A percentile compares a stretch with the other conserved stretches of the same genome.
These are phyloP conservation scores for Hermodice carunculata DNA, from an alignment of 2,888 invertebrate genomes.

Conservation along the genomic window DNA sequence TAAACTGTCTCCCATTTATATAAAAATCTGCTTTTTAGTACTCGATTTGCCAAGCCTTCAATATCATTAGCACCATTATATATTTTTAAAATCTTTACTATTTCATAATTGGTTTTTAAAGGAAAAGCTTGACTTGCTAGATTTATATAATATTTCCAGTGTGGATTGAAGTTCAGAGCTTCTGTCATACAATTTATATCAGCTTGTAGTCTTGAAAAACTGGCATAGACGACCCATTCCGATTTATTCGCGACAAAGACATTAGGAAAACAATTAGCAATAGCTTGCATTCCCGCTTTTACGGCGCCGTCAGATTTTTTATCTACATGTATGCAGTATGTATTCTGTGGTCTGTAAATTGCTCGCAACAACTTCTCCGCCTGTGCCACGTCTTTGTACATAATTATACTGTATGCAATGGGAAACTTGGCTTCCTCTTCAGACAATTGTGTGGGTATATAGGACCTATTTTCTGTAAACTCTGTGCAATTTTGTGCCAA, in stretches of 20 bases:
- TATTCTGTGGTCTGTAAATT: not conserved
- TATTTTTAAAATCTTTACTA: no score
- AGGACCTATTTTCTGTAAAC: no score
- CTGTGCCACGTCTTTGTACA: not conserved
- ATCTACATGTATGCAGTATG: not conserved
- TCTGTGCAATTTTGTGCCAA: no score
- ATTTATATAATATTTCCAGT: not conserved
- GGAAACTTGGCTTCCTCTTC: not conserved
- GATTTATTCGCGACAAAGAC: not conserved
- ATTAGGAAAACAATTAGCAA: not conserved
- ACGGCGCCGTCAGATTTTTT: not conserved
- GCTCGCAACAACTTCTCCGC: not conserved
- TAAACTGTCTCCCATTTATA: constrained; percentile 39
- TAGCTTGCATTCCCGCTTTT: not conserved
- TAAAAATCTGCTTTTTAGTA: constrained; percentile 40
- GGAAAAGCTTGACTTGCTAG: not conserved
- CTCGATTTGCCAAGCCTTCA: constrained; percentile 46
- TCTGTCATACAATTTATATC: not conserved
- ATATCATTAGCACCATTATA: no score
- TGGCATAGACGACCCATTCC: not conserved
- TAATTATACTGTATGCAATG: not conserved
- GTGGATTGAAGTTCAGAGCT: not conserved
- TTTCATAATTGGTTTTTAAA: no score
- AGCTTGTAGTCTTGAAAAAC: not conserved
- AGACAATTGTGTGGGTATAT: no score